Base-by-base conservation (phyloP, 2,797 vertebrate genomes). In the Nannoperca obscura region DNA sequence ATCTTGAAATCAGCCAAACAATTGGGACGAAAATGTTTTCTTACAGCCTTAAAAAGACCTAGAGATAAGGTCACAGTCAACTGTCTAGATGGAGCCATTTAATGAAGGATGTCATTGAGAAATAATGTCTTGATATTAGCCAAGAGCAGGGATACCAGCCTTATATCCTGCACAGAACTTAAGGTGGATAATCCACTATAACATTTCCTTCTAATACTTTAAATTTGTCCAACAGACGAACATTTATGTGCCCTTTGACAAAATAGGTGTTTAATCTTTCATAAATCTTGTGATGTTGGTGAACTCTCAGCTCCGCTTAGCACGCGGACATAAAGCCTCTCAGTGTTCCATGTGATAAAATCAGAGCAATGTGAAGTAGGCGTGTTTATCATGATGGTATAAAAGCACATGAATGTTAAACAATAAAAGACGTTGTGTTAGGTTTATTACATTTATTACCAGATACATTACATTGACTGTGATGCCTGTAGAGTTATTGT, bases 1-100 rank as follows among this genome's bases (percentile, higher is more conserved):
- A 52, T 77, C 73, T 64, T 74, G 44, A 93, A 90, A 89, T 90
- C 75, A 87, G 83, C 79, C 81, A 84, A 82, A 87, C 80, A 81
- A 77, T 65, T 81, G 88, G 67, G 83, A 86, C 78, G 73, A 70
- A 78, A 88, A 84, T 74, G 42, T 87, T 92, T 90, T 83, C 71
- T 83, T 82, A 40, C 40, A 7, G 47, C 80, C 74, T 22, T 72
- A 63, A 32, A 52, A 47, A 70, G 66, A 55, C 8, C 30, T 38
- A 54, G 15, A 69, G 46, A 80, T 46, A 40, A 76, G 12, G 54
- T 71, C 82, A 86, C 54, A 81, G 83, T 77, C n/a, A 82, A 60
- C 12, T 27, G 44, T 71, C 5, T 17, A 36, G 46, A 57, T 30
- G 3, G 11, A 49, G 30, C 52, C 60, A 76, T 80, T 74, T 57